Base-by-base conservation (phyloP, 1,140 invertebrate genomes). In the Heliothis virescens region DNA sequence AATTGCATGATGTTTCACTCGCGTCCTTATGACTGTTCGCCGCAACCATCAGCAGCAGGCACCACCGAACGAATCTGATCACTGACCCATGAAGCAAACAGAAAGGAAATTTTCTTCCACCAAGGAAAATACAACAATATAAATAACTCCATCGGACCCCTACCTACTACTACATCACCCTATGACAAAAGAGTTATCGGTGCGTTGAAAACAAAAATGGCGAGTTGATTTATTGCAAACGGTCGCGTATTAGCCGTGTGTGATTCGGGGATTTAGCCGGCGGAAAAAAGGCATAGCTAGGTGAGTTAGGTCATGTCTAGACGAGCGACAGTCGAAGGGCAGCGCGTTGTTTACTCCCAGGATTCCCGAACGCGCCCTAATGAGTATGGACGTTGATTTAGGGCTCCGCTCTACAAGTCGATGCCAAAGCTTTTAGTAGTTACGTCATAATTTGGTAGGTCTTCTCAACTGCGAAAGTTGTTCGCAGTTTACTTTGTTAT, bases 181-280 rank as follows among this genome's bases (percentile, higher is more conserved):
- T 92, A 93, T 93, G 93, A 94, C 93, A 94, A 94, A 94, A 94
- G 93, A 94, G 93, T 94, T 94, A 94, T 94, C 93, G 92, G 92
- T 94, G 92, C 92, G 93, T 93, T 94, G 93, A 94, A 93, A 94
- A 94, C 93, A 94, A 94, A 94, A 94, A 94, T 94, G 92, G 91
- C 91, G 86, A 87, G 75, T 81, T 92, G 92, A 94, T 94, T 94
- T 94, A 94, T 90, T 73, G 76, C 80, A 63, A 82, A 84, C 84
- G 78, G 76, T 73, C 73, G 81, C 83, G 87, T 85, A 92, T 92
- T 92, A 91, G 89, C 86, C 79, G 84, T 78, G 84, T 81, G 85
- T 83, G 84, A 86, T 86, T 87, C 80, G 85, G 83, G 83, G 60
- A 72, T 82, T 79, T 81, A 59, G 80, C 48, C 80, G 79, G 63